Percentiles rank a stretch among this genome's conserved stretches.
Conservation (phyloP, 2,888 invertebrate genomes). For the Cepaea hortensis region DNA sequence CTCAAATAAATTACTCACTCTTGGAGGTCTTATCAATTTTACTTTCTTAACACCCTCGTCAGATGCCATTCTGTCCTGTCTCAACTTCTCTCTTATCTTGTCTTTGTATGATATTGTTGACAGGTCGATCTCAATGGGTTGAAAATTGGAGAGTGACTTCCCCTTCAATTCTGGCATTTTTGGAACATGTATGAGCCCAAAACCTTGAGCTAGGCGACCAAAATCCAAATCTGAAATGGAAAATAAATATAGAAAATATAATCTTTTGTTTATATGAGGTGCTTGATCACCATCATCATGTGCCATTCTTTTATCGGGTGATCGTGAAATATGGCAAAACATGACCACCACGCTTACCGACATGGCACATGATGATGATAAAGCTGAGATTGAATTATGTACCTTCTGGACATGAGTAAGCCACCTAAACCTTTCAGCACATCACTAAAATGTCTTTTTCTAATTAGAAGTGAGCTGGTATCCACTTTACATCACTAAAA, state of each 20-base stretch:
- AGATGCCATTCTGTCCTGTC: slow-evolving; percentile 87
- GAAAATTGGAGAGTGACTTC: slow-evolving; percentile 79
- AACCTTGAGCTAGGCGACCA: slow-evolving; percentile 88
- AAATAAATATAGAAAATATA: background rate
- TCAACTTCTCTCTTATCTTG: slow-evolving; percentile 85
- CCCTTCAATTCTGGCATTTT: slow-evolving; percentile 95
- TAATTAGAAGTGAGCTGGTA: no score
- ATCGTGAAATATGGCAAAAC: no score
- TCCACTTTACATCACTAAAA: no score
- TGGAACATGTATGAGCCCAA: slow-evolving; percentile 92
- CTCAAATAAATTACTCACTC: slow-evolving; percentile 35
- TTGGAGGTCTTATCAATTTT: slow-evolving; percentile 56
- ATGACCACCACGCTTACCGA: no score
- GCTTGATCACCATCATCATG: no score
- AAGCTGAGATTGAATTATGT: no score
- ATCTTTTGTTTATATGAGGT: background rate
- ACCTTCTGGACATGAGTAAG: no score
- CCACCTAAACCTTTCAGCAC: no score
- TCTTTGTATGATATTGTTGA: slow-evolving; percentile 86
- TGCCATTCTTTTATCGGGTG: no score
- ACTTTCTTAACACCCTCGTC: slow-evolving; percentile 70
- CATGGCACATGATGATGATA: no score
- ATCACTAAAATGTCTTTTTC: no score
- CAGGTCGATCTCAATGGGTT: slow-evolving; percentile 82
- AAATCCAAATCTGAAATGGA: slow-evolving; percentile 85